Conservation (phyloP, 2,113 vertebrate species). For the Muntiacus muntjak region DNA sequence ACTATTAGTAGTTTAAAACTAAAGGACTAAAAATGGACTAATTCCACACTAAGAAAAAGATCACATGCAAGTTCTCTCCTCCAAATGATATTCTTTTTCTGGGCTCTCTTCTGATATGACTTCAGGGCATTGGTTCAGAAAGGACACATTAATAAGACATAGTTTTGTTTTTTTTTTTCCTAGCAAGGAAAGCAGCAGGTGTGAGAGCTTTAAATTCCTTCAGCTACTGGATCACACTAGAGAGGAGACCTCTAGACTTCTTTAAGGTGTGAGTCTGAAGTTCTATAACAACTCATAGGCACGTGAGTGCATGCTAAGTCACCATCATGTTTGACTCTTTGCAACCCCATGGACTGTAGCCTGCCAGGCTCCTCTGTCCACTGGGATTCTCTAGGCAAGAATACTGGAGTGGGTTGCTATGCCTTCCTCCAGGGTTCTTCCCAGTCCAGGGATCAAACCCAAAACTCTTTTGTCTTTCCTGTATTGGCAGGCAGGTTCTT, state of each 20-base stretch:
- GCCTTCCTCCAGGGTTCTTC: neutral
- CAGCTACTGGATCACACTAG: neutral
- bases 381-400: neutral
- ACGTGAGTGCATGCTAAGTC: neutral
- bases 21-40: neutral
- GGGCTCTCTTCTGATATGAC: neutral
- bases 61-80: neutral
- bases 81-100: neutral
- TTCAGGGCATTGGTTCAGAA: neutral
- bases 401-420: neutral
- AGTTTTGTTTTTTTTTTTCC: neutral
- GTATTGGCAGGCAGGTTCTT: neutral
- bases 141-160: neutral
- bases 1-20: constrained; percentile 15
- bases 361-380: neutral
- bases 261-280: neutral
- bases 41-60: neutral
- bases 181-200: neutral
- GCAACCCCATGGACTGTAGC: neutral
- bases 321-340: neutral
- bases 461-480: neutral
- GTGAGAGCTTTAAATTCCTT: neutral
- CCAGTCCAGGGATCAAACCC: neutral
- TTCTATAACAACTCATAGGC: neutral
- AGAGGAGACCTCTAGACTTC: neutral